Evolutionary conservation across 2,888 invertebrate genomes (phyloP).

Genomic region (Lithophane ornitopus): DNA sequence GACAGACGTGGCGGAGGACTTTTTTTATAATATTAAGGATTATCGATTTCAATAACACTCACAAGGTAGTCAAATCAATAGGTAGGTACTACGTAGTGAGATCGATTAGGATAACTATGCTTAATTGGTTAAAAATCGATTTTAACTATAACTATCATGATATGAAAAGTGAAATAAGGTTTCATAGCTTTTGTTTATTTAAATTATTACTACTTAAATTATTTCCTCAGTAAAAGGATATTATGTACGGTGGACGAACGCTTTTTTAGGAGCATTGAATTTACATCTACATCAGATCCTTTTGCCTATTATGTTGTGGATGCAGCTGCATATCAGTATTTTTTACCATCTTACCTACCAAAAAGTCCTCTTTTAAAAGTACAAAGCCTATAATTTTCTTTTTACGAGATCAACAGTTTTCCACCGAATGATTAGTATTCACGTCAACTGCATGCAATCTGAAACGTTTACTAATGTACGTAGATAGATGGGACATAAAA

Average conservation of each 20-base stretch:
- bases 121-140: not conserved
- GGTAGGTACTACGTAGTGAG: not conserved
- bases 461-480: conserved; percentile 54
- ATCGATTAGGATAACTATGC: not conserved
- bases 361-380: not conserved
- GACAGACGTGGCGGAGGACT: too few relatives aligned
- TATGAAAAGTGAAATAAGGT: not conserved
- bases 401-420: conserved; percentile 10
- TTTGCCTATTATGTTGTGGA: not conserved
- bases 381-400: not conserved
- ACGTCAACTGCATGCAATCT: conserved; percentile 35
- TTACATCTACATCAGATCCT: too few relatives aligned
- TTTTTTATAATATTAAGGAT: too few relatives aligned
- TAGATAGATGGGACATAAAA: conserved; percentile 38
- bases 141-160: not conserved
- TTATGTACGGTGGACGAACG: not conserved
- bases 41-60: not conserved
- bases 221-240: not conserved
- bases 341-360: too few relatives aligned
- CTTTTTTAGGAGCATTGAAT: not conserved
- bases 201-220: not conserved
- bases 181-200: not conserved
- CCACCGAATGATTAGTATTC: conserved; percentile 57
- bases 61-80: not conserved
- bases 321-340: not conserved